Base-by-base conservation (phyloP, 2,113 vertebrate genomes). In the Ictalurus punctatus region DNA sequence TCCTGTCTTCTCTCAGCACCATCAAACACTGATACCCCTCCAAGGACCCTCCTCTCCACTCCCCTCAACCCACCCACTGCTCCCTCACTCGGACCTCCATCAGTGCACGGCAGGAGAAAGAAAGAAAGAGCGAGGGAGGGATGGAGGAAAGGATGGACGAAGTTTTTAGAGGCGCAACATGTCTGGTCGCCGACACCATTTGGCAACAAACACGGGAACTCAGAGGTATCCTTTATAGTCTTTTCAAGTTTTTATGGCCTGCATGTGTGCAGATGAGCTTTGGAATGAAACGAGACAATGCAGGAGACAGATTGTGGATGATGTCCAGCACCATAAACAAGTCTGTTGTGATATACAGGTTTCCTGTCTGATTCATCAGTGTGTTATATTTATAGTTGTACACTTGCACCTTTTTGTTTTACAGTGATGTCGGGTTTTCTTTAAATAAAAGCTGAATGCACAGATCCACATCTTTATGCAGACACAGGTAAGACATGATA, bases 201-300 rank as follows among this genome's bases (percentile, higher is more conserved):
- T 87, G 87, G 87, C 90, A 84, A 81, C 10, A 48, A 83, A 88
- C 17, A 1, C 88, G 2, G 30, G 21, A 67, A 84, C 78, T 40
- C 80, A 71, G 88, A 89, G 90, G 90, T 91, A 91, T 89, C 54
- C 69, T 56, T 85, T 89, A 52, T 25, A 79, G 82, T 61, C 30
- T 67, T 89, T 91, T 91, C 16, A 84, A 87, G 86, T 91, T 34
- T 82, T 90, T 86, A 86, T 87, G 25, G 16, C 76, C 67, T 80
- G 54, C 81, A 56, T 89, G 67, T 87, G 80, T 44, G n/a, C 78
- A 79, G 83, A 80, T 52, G 34, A 37, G 44, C 69, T 86, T 65
- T 52, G 37, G 65, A 84, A 79, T 56, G 65, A 63, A 40, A 73
- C 0, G 8, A 74, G 52, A 83, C 40, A 83, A 73, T 44, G 54